Evolutionary conservation across 2,797 vertebrate species (phyloP), one percentile per base, ranked within the genome.

Genomic region (Furcifer pardalis): DNA sequence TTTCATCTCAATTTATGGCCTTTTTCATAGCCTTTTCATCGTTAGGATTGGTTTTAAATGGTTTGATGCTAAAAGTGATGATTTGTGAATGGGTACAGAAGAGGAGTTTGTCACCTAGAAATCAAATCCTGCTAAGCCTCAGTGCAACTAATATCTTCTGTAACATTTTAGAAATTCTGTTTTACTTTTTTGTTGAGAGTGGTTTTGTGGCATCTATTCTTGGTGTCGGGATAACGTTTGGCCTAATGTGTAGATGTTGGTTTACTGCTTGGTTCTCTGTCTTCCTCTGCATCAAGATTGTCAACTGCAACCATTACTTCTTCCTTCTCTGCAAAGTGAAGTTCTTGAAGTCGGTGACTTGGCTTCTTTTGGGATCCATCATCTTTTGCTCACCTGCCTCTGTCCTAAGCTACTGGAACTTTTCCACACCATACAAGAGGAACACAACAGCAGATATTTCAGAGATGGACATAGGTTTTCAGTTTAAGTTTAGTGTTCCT

Each of bases 271-370:
- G 63, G 63, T 44, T 66, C 40, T 66, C 62, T 15, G 19, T 66
- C 78, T 79, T 79, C 78, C 46, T 25, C 35, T 68, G n/a, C 6
- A 7, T 46, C 78, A 79, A 52, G 32, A 79, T 79, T 25, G n/a
- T 68, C 5, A 66, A 65, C 23, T 46, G 63, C 63, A 35, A 44
- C n/a, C n/a, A 35, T 6, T 32, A 9, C 19, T 30, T 68, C 10
- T 80, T 68, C 13, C 78, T 68, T 7, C 68, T 44, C 44, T 80
- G 44, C n/a, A 80, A 52, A 44, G 44, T 52, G 63, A 68, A 21
- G 32, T 35, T 80, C 66, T 68, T n/a, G 17, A 1, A 7, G 46
- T 13, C 35, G 46, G 17, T 69, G 1, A n/a, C 21, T 3, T 68
- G 44, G 78, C n/a, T 68, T 35, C n/a, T 49, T 35, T 5, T 35